phyloP scores from a whole-genome alignment of 2,888 invertebrate genomes.

The Ceramica pisi region DNA sequence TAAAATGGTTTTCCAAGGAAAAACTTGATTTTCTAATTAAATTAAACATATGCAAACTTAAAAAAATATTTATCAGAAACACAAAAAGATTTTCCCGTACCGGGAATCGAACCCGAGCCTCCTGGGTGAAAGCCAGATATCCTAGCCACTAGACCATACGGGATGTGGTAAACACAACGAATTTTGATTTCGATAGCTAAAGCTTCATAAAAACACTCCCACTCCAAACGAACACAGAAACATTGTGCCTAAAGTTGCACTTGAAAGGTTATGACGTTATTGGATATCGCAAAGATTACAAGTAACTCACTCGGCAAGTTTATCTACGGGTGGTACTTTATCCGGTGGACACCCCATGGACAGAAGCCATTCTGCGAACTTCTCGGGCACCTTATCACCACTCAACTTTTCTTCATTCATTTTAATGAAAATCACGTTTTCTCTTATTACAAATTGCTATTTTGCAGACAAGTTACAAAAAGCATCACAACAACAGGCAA shows the following conservation, averaged over 20 bases:
- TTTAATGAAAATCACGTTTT: constrained; percentile 17
- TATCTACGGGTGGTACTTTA: constrained; percentile 82
- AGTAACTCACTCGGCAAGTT: constrained; percentile 79
- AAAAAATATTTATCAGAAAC: neutral
- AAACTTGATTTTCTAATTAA: neutral
- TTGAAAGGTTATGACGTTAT: too few relatives aligned
- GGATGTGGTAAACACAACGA: constrained; percentile 71
- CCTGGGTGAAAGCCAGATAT: constrained; percentile 94
- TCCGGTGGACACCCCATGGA: constrained; percentile 85
- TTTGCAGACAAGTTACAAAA: neutral
- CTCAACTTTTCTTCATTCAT: constrained; percentile 79
- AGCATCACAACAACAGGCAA: constrained; percentile 39
- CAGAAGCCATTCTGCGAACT: constrained; percentile 84
- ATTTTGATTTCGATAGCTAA: neutral
- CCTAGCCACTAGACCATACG: constrained; percentile 93
- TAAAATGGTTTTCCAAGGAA: neutral
- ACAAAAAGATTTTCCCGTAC: constrained; percentile 89
- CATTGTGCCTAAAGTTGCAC: too few relatives aligned
- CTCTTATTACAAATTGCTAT: neutral
- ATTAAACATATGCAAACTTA: neutral
- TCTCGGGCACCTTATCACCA: constrained; percentile 83
- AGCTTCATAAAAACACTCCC: neutral
- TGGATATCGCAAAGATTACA: neutral
- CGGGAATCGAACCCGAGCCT: constrained; percentile 94
- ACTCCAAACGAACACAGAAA: neutral